These are phyloP conservation scores for Lophius piscatorius DNA, from an alignment of 2,113 vertebrate genomes.

Conservation along the genomic window DNA sequence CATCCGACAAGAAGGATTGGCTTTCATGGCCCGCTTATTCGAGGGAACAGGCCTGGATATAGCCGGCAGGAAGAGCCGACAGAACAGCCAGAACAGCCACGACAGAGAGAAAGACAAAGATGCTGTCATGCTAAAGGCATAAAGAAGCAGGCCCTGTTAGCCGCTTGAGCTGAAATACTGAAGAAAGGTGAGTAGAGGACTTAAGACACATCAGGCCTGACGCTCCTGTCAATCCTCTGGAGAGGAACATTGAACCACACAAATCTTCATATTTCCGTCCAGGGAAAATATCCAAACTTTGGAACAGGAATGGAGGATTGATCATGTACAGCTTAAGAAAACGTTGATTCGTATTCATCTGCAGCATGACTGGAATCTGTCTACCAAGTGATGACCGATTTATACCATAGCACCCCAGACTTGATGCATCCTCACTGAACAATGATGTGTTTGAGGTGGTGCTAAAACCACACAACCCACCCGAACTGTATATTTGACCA, in stretches of 20 bases:
- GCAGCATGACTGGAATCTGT: background rate
- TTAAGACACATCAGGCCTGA: background rate
- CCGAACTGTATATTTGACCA: background rate
- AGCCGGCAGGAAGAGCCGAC: conserved; percentile 52
- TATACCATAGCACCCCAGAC: too few species aligned
- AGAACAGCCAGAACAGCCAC: conserved; percentile 76
- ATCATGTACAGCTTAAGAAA: background rate
- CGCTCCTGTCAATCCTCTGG: background rate
- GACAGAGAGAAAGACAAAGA: conserved; percentile 67
- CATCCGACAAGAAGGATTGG: conserved; percentile 75
- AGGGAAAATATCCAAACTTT: background rate
- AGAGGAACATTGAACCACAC: background rate
- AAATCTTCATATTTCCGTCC: background rate
- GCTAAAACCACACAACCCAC: background rate
- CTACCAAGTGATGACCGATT: background rate
- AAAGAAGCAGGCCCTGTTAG: conserved; percentile 51
- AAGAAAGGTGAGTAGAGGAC: conserved; percentile 45
- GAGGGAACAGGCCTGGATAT: conserved; percentile 71
- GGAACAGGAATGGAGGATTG: background rate
- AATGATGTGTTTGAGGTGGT: background rate
- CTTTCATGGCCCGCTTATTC: conserved; percentile 83
- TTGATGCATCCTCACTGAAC: background rate
- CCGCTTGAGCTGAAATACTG: conserved; percentile 22
- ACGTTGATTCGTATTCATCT: background rate
- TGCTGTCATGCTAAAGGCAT: conserved; percentile 45